Base-by-base conservation (phyloP, 2,888 invertebrate genomes). In the Pinctada fucata region DNA sequence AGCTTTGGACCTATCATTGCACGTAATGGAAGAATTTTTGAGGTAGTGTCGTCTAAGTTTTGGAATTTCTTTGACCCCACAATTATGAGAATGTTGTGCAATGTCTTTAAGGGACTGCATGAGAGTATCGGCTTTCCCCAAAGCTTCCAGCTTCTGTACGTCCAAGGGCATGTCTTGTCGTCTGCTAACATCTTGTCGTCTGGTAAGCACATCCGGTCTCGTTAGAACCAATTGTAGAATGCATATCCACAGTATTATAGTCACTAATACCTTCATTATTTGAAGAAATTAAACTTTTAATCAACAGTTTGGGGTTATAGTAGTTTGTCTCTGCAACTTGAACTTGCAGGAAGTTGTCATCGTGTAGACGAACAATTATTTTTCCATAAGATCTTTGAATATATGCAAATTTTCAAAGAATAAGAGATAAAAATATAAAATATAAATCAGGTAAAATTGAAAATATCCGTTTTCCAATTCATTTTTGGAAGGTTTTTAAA, bases 1-100 rank as follows among this genome's bases (percentile, higher is more conserved):
- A 8, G 89, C 89, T 3, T 87, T 85, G 4, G 87, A 86, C 4
- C 91, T 90, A 79, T 90, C 90, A 74, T 90, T 91, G 80, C 90
- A 90, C 50, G 90, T 88, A 51, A 89, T 87, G 8, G 84, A 84
- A 45, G 82, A 83, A 72, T 90, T 88, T 3, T 80, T 83, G 10
- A 90, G 80, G 48, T 87, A 83, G 69, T 87, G 85, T 67, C 88
- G 80, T 48, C 86, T 79, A 51, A 90, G 83, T 70, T 85, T 88
- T 1, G 90, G 89, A 16, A 88, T 84, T 73, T 89, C 89, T 73
- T 85, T 85, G 16, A 88, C 84, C n/a, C 88, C 88, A 80, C 90
- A 90, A 64, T 88, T 86, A 75, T 89, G 89, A 6, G 88, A 86
- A 72, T 85, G 83, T 71, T 87, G 86, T 49, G 89, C 89, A 16